Conservation (phyloP, 1,140 invertebrate genomes). For the Diabrotica undecimpunctata region DNA sequence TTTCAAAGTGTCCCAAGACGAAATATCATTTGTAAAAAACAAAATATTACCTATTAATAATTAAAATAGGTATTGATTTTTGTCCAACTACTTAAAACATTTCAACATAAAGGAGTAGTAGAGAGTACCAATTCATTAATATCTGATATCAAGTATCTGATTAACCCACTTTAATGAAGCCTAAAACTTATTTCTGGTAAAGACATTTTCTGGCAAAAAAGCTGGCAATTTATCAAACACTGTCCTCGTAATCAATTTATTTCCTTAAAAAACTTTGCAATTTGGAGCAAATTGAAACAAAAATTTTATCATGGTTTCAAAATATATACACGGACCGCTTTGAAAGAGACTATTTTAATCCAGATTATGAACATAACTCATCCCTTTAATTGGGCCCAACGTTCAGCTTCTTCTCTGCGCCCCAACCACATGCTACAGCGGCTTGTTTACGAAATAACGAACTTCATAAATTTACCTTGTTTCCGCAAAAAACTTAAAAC, state of each 20-base stretch:
- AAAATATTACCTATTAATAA: too few relatives aligned
- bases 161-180: too few relatives aligned
- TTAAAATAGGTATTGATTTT: too few relatives aligned
- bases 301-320: slow-evolving; percentile 21
- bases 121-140: too few relatives aligned
- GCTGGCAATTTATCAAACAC: too few relatives aligned
- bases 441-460: slow-evolving; percentile 33
- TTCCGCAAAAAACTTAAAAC: slow-evolving; percentile 18
- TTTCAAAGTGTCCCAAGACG: too few relatives aligned
- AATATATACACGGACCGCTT: background rate
- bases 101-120: too few relatives aligned
- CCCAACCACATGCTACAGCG: slow-evolving; percentile 25
- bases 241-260: background rate
- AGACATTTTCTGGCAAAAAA: too few relatives aligned
- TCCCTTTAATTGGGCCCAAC: slow-evolving; percentile 29
- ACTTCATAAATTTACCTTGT: slow-evolving; percentile 34
- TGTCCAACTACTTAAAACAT: too few relatives aligned
- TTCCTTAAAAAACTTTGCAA: background rate
- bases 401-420: slow-evolving; percentile 17
- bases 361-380: slow-evolving; percentile 35
- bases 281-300: slow-evolving; percentile 26
- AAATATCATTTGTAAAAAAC: too few relatives aligned
- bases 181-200: too few relatives aligned
- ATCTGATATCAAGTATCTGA: too few relatives aligned
- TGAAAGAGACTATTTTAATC: slow-evolving; percentile 26